These are phyloP conservation scores for Melanotaenia pygmaea DNA, from an alignment of 2,797 vertebrate genomes.

Conservation along the genomic window DNA sequence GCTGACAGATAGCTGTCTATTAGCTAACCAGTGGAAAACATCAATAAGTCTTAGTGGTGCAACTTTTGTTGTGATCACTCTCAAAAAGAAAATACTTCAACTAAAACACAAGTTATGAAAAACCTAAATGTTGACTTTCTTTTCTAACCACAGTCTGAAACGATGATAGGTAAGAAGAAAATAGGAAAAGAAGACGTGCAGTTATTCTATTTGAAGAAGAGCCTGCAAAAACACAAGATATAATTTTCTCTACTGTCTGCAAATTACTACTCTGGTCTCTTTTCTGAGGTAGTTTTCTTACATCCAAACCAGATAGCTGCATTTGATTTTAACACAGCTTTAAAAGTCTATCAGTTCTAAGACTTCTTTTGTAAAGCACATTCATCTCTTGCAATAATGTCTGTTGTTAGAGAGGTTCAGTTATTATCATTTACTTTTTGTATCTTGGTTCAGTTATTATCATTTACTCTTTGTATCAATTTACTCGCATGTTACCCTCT, in stretches of 20 bases:
- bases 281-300: slow-evolving; percentile 26
- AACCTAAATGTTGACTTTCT: slow-evolving; percentile 23
- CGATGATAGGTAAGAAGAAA: slow-evolving; percentile 20
- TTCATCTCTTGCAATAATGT: slow-evolving; percentile 41
- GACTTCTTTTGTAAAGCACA: slow-evolving; percentile 23
- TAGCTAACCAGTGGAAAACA: slow-evolving; percentile 16
- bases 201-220: slow-evolving; percentile 65
- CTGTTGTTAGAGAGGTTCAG: too few species aligned
- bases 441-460: too few species aligned
- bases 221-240: slow-evolving; percentile 14
- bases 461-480: too few species aligned
- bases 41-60: neutral
- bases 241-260: slow-evolving; percentile 49
- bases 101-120: slow-evolving; percentile 4
- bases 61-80: neutral
- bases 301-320: slow-evolving; percentile 16
- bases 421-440: too few species aligned
- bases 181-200: slow-evolving; percentile 14
- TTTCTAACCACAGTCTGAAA: slow-evolving; percentile 30
- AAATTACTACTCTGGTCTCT: slow-evolving; percentile 60
- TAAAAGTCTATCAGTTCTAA: slow-evolving; percentile 21
- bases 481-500: too few species aligned
- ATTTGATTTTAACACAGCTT: slow-evolving; percentile 19
- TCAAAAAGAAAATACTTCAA: slow-evolving; percentile 8
- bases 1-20: slow-evolving; percentile 33